Evolutionary conservation across 2,113 vertebrate genomes (phyloP), one percentile per base, ranked within the genome.

Genomic region (Hippopotamus amphibius): DNA sequence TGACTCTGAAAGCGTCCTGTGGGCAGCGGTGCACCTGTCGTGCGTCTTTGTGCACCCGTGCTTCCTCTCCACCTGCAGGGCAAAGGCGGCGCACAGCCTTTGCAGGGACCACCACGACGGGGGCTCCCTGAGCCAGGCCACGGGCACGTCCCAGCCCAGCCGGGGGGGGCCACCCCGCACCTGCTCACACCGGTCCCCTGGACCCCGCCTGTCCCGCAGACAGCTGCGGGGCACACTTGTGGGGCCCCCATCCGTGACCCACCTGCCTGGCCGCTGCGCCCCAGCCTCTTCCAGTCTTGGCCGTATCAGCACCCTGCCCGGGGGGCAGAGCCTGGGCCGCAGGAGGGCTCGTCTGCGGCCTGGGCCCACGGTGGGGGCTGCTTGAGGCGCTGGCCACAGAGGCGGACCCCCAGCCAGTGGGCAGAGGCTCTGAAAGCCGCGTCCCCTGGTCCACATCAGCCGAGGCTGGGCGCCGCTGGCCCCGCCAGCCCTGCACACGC

Each of bases 181-280:
- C 22, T 9, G 55, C 22, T 59, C 37, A 41, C n/a, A 24, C 33
- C n/a, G 26, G 55, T 16, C 79, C 14, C 28, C 13, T 26, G 55
- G n/a, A 53, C n/a, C 30, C 86, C 16, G 8, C 66, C 84, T 7
- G 2, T 48, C 26, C 22, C n/a, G 21, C 24, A 30, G 83, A 53
- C 22, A 11, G 24, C n/a, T 16, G 14, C 43, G 11, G 17, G 30
- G 1, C 69, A 16, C 1, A 0, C 11, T 55, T 33, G 28, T 1
- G 19, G 53, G 55, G 12, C 0, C 0, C 1, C 68, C 17, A 1
- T 22, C 0, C 5, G 37, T 46, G 68, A 46, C 33, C 33, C 11
- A 33, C 53, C 37, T 30, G 28, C 63, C 63, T 13, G 14, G 22
- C 50, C 77, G 55, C 50, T n/a, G 16, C 7, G 6, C 77, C 53